A percentile compares a stretch with the other conserved stretches of the same genome.
phyloP scores from a whole-genome alignment of 2,113 vertebrate species.

The Semnornis frantzii region DNA sequence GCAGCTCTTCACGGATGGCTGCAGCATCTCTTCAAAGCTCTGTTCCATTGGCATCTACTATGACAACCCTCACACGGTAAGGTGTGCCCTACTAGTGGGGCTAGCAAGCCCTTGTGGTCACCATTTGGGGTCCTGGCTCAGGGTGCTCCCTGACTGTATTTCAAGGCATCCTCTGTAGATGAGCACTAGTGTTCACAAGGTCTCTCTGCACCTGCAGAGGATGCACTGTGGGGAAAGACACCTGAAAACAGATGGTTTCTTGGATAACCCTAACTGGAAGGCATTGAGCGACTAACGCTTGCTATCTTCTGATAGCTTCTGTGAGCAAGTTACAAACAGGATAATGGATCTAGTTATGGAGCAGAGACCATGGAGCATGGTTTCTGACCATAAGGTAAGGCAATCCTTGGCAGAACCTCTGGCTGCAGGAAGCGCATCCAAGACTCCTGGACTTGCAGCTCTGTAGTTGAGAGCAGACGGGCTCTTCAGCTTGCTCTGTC shows the following conservation, averaged over 20 bases:
- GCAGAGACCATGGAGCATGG: not conserved
- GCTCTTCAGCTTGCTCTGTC: not conserved
- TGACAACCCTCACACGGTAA: constrained; percentile 89
- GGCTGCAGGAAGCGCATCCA: not conserved
- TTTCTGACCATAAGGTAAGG: not conserved
- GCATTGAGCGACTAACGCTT: not conserved
- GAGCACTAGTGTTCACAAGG: not conserved
- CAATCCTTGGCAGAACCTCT: not conserved
- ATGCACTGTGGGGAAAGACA: not conserved
- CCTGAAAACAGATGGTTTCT: not conserved
- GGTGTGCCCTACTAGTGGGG: constrained; percentile 1
- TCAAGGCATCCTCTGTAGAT: not conserved
- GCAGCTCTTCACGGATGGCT: constrained; percentile 84
- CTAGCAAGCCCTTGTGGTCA: accelerated
- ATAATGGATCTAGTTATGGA: not conserved
- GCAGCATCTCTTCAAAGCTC: constrained; percentile 84
- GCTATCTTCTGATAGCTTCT: not conserved
- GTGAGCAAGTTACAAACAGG: not conserved
- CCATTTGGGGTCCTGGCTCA: accelerated
- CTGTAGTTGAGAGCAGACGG: not conserved
- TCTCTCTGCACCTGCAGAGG: not conserved
- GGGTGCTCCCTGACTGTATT: not conserved
- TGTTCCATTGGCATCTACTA: constrained; percentile 87
- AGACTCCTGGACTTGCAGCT: not conserved
- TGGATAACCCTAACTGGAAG: not conserved